phyloP scores from a whole-genome alignment of 1,140 invertebrate genomes.

The Ostrea denselamellosa region DNA sequence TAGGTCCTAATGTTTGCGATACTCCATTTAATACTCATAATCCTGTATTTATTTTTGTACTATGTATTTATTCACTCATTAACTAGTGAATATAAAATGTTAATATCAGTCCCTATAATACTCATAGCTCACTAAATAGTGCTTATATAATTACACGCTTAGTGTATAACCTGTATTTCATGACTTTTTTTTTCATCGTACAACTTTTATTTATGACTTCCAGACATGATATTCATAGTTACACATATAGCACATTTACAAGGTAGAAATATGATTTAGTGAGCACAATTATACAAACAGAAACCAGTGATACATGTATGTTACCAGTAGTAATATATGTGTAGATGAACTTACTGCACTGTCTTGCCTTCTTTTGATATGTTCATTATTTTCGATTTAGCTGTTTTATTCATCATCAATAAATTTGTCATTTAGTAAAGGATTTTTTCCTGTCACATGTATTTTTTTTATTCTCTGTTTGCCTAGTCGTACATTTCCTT shows the following conservation, averaged over 20 bases:
- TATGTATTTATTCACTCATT: background rate
- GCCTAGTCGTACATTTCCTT: background rate
- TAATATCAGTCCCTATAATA: slow-evolving; percentile 14
- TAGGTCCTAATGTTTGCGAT: background rate
- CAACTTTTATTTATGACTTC: too few species aligned
- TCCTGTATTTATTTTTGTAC: slow-evolving; percentile 4
- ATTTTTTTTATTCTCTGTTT: too few species aligned
- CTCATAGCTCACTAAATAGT: slow-evolving; percentile 1
- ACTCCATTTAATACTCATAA: background rate
- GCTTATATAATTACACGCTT: background rate
- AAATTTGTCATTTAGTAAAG: too few species aligned
- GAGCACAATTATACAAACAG: background rate
- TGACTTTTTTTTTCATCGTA: background rate
- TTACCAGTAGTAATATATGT: background rate
- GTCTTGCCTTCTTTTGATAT: background rate
- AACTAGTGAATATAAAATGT: background rate
- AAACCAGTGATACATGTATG: background rate
- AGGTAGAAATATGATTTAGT: too few species aligned
- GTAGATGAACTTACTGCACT: background rate
- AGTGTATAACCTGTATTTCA: background rate
- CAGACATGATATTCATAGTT: too few species aligned
- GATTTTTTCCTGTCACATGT: too few species aligned
- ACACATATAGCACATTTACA: too few species aligned
- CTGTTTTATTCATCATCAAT: background rate
- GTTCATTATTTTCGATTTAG: background rate